Evolutionary conservation across 2,888 invertebrate species (phyloP), one percentile per base, ranked within the genome.

Genomic region (Lordiphosa andalusiaca): DNA sequence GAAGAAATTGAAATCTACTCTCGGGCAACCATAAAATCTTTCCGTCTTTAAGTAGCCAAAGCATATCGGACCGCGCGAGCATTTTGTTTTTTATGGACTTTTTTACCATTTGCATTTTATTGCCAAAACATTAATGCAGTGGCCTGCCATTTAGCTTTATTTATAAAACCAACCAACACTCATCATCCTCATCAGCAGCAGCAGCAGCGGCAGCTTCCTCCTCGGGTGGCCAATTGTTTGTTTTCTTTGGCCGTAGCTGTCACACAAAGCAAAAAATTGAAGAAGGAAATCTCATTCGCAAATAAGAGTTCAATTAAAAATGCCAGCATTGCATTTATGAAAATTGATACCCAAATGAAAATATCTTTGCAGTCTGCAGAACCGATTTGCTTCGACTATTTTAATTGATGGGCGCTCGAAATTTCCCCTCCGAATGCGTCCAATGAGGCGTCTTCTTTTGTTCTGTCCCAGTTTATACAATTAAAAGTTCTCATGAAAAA

Each of bases 51-150:
- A 75, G 73, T 61, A 73, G 84, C 81, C 70, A 75, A 78, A 74
- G 72, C 75, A 78, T 83, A 83, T 80, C 66, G 81, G 70, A 61
- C 57, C 46, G 44, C 76, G 21, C 53, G 58, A 58, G 56, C 60
- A 64, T 56, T 51, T 59, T 49, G 30, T 47, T 83, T 73, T 73
- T 73, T 73, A 78, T 78, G 67, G 64, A 58, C 62, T 60, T 76
- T 61, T 80, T 81, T 76, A 73, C 73, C 84, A 83, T 77, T 83
- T 80, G 77, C 81, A 81, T 83, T 78, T 78, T 78, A 78, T 81
- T 78, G 77, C 84, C 84, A 78, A 78, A 84, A 73, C 77, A 78
- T 80, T 65, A 84, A 76, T 69, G 84, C 73, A 68, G 67, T 69
- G 67, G 75, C 72, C 69, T 1, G 16, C 10, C 16, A 10, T 25